A percentile compares a stretch with the other conserved stretches of the same genome.
Conservation (phyloP, 2,113 vertebrate genomes). For the Limanda limanda region DNA sequence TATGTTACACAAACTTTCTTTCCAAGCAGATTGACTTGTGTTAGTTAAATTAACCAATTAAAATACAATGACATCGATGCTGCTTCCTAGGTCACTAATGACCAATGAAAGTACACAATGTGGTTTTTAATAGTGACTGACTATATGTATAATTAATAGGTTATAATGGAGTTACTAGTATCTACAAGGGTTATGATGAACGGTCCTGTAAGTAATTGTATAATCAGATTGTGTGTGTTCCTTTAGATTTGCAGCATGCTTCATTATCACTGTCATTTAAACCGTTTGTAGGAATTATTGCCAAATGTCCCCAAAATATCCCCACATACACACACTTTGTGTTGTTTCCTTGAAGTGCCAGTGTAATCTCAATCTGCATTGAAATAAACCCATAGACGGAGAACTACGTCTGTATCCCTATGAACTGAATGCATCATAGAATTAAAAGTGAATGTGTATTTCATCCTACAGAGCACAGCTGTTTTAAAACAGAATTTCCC, state of each 20-base stretch:
- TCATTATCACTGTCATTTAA: no score
- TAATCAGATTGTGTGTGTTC: no score
- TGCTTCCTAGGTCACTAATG: not conserved
- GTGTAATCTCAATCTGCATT: not conserved
- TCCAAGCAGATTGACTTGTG: not conserved
- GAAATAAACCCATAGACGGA: not conserved
- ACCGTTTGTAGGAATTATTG: no score
- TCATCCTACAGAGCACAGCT: not conserved
- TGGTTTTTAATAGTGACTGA: no score
- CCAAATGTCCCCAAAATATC: no score
- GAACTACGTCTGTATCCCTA: not conserved
- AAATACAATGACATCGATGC: not conserved
- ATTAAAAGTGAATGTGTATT: not conserved
- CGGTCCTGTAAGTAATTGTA: no score
- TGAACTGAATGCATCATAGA: not conserved
- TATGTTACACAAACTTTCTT: not conserved
- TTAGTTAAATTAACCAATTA: not conserved
- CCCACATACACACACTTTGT: not conserved
- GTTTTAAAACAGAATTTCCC: no score
- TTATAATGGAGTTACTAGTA: no score
- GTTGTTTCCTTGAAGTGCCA: not conserved
- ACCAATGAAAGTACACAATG: not conserved
- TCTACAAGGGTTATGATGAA: no score
- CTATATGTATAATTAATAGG: no score
- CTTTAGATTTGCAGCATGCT: no score